Percentiles rank a stretch among this genome's conserved stretches.
phyloP scores from a whole-genome alignment of 2,113 vertebrate species.

The Acanthochromis polyacanthus region DNA sequence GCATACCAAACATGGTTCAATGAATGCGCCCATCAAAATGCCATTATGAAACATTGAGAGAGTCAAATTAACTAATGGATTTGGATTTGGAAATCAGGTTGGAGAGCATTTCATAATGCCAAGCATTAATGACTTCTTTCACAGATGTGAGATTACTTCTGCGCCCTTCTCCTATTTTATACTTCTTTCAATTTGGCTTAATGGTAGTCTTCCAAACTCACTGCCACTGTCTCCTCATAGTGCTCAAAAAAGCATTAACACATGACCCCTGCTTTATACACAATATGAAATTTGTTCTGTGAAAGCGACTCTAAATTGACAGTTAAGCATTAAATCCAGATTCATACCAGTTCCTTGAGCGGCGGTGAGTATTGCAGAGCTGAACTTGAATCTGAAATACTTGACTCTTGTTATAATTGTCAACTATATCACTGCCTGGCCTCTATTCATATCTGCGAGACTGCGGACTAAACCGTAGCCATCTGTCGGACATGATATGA shows the following conservation, averaged over 20 bases:
- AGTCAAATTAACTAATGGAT: conserved; percentile 63
- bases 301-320: conserved; percentile 41
- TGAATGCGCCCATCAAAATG: conserved; percentile 63
- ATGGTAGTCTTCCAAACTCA: conserved; percentile 42
- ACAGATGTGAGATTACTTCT: conserved; percentile 43
- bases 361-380: background rate
- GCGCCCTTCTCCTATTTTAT: conserved; percentile 26
- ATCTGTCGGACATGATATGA: conserved; percentile 22
- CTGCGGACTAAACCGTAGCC: conserved; percentile 28
- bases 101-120: conserved; percentile 49
- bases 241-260: conserved; percentile 56
- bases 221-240: conserved; percentile 29
- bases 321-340: conserved; percentile 36
- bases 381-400: conserved; percentile 5
- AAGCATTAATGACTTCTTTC: conserved; percentile 55
- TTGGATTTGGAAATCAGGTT: conserved; percentile 55
- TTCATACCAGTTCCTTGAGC: conserved; percentile 6
- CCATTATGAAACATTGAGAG: conserved; percentile 52
- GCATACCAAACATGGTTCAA: conserved; percentile 53
- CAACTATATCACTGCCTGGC: conserved; percentile 6
- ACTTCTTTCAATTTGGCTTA: conserved; percentile 47
- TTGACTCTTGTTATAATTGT: conserved; percentile 27
- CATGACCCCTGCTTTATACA: conserved; percentile 37
- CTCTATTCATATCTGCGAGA: conserved; percentile 8
- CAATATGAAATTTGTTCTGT: conserved; percentile 26